A percentile compares a stretch with the other conserved stretches of the same genome.
Conservation (phyloP, 1,140 invertebrate genomes). For the Anthonomus grandis region DNA sequence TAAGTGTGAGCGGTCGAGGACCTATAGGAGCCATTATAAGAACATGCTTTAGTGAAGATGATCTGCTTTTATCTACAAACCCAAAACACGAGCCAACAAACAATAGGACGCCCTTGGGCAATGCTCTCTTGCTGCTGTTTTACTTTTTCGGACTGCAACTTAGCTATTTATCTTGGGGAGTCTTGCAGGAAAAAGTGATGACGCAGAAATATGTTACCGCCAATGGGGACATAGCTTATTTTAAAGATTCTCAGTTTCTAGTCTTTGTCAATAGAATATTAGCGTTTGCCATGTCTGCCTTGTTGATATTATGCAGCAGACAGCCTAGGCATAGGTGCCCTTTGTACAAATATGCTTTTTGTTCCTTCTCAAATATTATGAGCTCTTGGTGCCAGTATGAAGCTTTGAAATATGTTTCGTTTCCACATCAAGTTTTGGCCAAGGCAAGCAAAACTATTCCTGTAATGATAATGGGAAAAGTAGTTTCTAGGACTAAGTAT, state of each 20-base stretch:
- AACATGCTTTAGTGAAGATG: conserved; percentile 61
- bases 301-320: conserved; percentile 54
- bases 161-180: conserved; percentile 91
- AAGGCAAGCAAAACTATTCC: conserved; percentile 95
- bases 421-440: conserved; percentile 93
- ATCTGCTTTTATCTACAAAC: conserved; percentile 41
- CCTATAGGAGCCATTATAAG: conserved; percentile 55
- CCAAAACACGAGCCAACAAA: no score
- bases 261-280: conserved; percentile 91
- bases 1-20: conserved; percentile 73
- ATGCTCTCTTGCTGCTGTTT: conserved; percentile 62
- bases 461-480: conserved; percentile 98
- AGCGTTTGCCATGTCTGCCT: conserved; percentile 72
- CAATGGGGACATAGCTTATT: conserved; percentile 62
- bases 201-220: conserved; percentile 70
- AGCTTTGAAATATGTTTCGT: conserved; percentile 96
- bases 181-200: conserved; percentile 92
- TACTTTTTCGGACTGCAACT: conserved; percentile 87
- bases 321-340: conserved; percentile 78
- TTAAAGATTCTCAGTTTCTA: conserved; percentile 91
- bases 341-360: conserved; percentile 94
- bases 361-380: conserved; percentile 96
- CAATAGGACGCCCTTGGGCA: conserved; percentile 52
- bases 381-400: conserved; percentile 99
- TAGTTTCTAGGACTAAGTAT: conserved; percentile 86